Conservation (phyloP, 2,113 vertebrate genomes). For the Leptodactylus fuscus region DNA sequence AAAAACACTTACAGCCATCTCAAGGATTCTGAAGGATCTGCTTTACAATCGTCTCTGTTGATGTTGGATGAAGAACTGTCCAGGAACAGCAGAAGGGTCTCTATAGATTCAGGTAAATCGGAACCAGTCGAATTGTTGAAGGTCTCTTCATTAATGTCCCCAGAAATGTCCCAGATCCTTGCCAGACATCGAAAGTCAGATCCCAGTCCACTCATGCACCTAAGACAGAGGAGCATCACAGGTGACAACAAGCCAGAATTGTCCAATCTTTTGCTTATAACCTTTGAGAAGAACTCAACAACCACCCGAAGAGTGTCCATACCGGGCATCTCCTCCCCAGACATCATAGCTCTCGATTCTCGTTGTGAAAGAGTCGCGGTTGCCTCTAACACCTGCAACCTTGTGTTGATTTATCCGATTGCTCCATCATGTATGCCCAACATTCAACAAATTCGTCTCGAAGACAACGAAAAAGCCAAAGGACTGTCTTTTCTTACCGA, state of each 20-base stretch:
- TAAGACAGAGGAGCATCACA: constrained; percentile 80
- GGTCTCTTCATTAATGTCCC: constrained; percentile 71
- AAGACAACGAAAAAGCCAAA: constrained; percentile 88
- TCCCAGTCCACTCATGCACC: constrained; percentile 80
- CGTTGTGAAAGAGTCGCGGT: constrained; percentile 82
- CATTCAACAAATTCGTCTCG: constrained; percentile 88
- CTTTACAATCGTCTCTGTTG: constrained; percentile 64
- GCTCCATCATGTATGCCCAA: constrained; percentile 82
- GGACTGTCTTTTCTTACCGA: constrained; percentile 89
- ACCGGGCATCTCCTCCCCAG: constrained; percentile 91
- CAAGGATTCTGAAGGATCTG: constrained; percentile 76
- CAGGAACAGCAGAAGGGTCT: constrained; percentile 70
- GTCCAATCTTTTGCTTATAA: constrained; percentile 89
- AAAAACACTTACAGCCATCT: constrained; percentile 87
- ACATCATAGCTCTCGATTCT: constrained; percentile 87
- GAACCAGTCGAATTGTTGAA: constrained; percentile 66
- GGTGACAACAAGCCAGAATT: constrained; percentile 86
- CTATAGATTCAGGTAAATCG: constrained; percentile 74
- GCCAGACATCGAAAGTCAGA: constrained; percentile 77
- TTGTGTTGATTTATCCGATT: constrained; percentile 88
- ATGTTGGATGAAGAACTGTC: constrained; percentile 68
- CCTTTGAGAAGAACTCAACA: constrained; percentile 84
- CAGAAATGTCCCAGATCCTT: constrained; percentile 87
- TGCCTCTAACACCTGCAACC: constrained; percentile 87
- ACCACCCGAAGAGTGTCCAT: constrained; percentile 87